These are phyloP conservation scores for Damaliscus lunatus DNA, from an alignment of 2,113 vertebrate genomes.

Conservation along the genomic window DNA sequence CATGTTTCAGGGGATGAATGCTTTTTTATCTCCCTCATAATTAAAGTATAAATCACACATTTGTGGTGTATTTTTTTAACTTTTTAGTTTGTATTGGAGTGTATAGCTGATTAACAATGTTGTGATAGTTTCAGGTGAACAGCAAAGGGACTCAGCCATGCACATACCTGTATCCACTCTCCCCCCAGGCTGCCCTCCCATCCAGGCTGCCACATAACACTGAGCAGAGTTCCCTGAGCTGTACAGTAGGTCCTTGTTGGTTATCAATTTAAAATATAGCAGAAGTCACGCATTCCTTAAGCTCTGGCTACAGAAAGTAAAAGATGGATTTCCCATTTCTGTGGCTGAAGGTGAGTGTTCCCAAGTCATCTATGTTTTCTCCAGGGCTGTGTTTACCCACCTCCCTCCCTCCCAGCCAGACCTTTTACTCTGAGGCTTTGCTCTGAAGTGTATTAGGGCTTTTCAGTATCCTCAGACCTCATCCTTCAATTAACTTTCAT, in stretches of 20 bases:
- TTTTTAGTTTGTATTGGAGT: background rate
- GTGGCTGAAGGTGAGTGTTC: background rate
- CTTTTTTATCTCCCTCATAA: background rate
- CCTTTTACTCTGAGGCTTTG: background rate
- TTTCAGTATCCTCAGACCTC: background rate
- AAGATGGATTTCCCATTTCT: background rate
- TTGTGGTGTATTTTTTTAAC: background rate
- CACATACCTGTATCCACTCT: background rate
- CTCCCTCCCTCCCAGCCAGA: fast-evolving
- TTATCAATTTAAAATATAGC: background rate
- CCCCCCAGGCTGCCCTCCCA: background rate
- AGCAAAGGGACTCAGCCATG: background rate
- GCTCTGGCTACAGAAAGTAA: background rate
- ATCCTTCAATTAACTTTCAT: background rate
- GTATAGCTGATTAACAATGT: background rate
- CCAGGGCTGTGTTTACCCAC: background rate
- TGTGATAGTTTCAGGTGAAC: background rate
- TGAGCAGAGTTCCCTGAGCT: background rate
- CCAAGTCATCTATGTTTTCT: too few relatives aligned
- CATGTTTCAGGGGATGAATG: background rate
- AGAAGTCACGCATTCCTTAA: background rate
- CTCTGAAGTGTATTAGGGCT: background rate
- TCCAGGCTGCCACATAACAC: background rate
- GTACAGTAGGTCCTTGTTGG: background rate
- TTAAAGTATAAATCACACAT: background rate